Base-by-base conservation (phyloP, 2,888 invertebrate species). In the Vanessa cardui region DNA sequence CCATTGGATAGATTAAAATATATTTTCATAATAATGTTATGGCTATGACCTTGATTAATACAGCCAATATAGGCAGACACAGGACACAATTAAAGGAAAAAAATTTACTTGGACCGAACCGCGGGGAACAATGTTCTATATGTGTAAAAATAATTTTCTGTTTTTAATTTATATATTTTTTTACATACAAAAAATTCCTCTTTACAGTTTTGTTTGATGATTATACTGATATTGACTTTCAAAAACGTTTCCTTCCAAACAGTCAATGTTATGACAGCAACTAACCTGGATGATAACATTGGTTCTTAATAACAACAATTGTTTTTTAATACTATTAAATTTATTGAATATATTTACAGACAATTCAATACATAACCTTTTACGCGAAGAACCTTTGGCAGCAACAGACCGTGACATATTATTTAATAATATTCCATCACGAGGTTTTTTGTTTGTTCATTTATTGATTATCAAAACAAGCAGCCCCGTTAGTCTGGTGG, bases 311-410 rank as follows among this genome's bases (percentile, higher is more conserved):
- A 15, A 39, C 6, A 20, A 15, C 12, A 15, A 21, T 18, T 45
- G 16, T 45, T 50, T 59, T 2, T 39, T 59, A 26, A 45, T 31
- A 26, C 26, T 26, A 50, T 50, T 59, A 20, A 52, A 54, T 49
- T 50, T 33, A 45, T 52, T 44, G 33, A 52, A 65, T 65, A 60
- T 45, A 18, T 18, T 64, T 59, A n/a, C 52, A 33, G 9, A 5
- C 64, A 52, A 59, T 46, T 59, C 45, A 59, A 64, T 64, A 64
- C 45, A 58, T 58, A 64, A 59, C 64, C 50, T 64, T 64, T 64
- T 47, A 64, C 8, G 33, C 31, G n/a, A 33, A 31, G 31, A 64
- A 46, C 64, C 64, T 64, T 44, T 64, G 64, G 18, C 44, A 20
- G 45, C 16, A 52, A 21, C 16, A 26, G 64, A 64, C 58, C 64